A percentile compares a stretch with the other conserved stretches of the same genome.
These are phyloP conservation scores for Aleiodes alternator DNA, from an alignment of 2,888 invertebrate genomes.

Conservation along the genomic window DNA sequence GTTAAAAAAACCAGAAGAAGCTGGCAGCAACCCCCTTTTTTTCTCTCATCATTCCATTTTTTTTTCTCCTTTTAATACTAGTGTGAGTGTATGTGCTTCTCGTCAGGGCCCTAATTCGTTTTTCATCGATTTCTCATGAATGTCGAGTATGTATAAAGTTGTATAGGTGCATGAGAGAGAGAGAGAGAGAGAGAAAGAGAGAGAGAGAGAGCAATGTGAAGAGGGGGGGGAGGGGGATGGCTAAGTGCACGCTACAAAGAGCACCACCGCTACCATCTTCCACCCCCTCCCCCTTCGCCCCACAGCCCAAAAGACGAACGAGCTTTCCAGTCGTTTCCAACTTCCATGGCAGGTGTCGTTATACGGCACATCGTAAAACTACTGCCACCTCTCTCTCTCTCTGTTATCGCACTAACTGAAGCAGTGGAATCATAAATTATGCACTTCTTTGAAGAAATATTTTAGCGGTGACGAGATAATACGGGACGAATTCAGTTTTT, in stretches of 20 bases:
- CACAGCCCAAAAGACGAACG: conserved; percentile 27
- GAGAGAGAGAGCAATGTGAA: neutral
- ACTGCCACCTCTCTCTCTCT: conserved; percentile 1
- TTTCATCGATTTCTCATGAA: conserved; percentile 69
- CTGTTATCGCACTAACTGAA: conserved; percentile 8
- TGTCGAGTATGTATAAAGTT: conserved; percentile 45
- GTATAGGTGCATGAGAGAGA: conserved; percentile 16
- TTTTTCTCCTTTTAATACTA: conserved; percentile 2
- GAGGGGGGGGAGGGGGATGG: neutral
- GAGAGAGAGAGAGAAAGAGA: conserved; percentile 18
- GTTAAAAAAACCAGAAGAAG: neutral
- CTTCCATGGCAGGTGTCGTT: conserved; percentile 49
- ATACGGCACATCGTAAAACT: conserved; percentile 45
- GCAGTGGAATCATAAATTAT: conserved; percentile 34
- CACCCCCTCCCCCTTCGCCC: neutral
- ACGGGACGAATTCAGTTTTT: neutral
- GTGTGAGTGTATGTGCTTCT: conserved; percentile 26
- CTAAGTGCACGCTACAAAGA: conserved; percentile 40
- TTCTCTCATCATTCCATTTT: conserved; percentile 4
- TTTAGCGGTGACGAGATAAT: neutral
- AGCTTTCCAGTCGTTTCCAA: conserved; percentile 46
- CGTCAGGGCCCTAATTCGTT: conserved; percentile 64
- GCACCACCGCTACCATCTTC: conserved; percentile 21
- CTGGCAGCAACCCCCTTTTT: conserved; percentile 12
- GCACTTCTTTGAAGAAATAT: conserved; percentile 3